phyloP scores from a whole-genome alignment of 1,140 invertebrate species.

The Euwallacea fornicatus region DNA sequence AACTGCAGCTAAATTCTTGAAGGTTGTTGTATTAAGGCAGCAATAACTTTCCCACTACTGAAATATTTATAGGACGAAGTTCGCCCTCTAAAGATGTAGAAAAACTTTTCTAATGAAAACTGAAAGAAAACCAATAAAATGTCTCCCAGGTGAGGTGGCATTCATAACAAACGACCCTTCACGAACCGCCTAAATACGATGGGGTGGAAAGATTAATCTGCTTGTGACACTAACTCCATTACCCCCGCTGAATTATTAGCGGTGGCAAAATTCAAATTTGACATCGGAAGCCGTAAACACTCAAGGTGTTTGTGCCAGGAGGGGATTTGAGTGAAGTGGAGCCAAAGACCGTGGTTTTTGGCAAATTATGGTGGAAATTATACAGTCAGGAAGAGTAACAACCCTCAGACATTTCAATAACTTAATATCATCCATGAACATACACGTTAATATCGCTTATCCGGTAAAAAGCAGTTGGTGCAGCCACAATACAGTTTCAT shows the following conservation, averaged over 20 bases:
- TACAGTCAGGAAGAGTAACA: no score
- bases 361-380: no score
- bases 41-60: no score
- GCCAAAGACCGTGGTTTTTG: not conserved
- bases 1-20: no score
- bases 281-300: constrained; percentile 4
- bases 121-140: not conserved
- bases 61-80: no score
- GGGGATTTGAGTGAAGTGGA: not conserved
- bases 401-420: no score
- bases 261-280: constrained; percentile 15
- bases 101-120: not conserved
- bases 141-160: not conserved
- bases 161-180: constrained; percentile 5
- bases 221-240: constrained; percentile 22
- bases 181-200: not conserved
- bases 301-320: constrained; percentile 12
- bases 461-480: no score
- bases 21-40: no score
- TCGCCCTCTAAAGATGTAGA: no score
- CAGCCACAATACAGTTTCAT: no score
- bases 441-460: no score
- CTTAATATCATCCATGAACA: no score
- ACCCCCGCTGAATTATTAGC: constrained; percentile 7
- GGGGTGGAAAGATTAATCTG: constrained; percentile 12